Evolutionary conservation across 2,888 invertebrate species (phyloP).

Genomic region (Deroplatys truncata): DNA sequence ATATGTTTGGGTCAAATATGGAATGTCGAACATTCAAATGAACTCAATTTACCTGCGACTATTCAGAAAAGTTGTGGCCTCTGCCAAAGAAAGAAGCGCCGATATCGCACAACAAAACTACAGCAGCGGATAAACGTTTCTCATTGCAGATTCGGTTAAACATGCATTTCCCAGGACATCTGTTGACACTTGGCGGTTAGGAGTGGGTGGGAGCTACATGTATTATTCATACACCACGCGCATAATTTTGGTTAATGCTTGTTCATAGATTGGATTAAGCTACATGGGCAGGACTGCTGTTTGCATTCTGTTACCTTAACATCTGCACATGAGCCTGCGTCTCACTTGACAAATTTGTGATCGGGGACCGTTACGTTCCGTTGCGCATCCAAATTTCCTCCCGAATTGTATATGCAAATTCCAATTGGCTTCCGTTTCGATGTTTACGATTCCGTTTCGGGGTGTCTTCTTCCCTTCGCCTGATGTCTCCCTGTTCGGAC

Average conservation of each 20-base stretch:
- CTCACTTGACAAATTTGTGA: not conserved
- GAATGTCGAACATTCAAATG: too few relatives aligned
- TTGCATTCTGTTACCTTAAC: not conserved
- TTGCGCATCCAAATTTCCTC: not conserved
- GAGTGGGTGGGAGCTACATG: not conserved
- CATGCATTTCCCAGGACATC: not conserved
- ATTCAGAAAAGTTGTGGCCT: too few relatives aligned
- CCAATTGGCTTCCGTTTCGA: not conserved
- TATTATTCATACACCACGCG: not conserved
- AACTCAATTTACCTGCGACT: too few relatives aligned
- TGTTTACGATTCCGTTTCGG: not conserved
- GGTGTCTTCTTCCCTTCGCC: not conserved
- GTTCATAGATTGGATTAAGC: not conserved
- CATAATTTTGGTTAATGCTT: not conserved
- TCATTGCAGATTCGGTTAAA: not conserved
- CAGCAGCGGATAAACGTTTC: too few relatives aligned
- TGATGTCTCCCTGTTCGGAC: not conserved
- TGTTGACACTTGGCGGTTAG: not conserved
- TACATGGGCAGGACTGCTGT: not conserved
- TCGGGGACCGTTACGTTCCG: not conserved
- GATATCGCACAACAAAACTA: too few relatives aligned
- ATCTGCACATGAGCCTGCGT: not conserved
- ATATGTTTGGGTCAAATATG: too few relatives aligned
- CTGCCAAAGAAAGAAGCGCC: too few relatives aligned
- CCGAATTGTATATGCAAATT: not conserved